Conservation (phyloP, 2,113 vertebrate genomes). For the Solea solea region DNA sequence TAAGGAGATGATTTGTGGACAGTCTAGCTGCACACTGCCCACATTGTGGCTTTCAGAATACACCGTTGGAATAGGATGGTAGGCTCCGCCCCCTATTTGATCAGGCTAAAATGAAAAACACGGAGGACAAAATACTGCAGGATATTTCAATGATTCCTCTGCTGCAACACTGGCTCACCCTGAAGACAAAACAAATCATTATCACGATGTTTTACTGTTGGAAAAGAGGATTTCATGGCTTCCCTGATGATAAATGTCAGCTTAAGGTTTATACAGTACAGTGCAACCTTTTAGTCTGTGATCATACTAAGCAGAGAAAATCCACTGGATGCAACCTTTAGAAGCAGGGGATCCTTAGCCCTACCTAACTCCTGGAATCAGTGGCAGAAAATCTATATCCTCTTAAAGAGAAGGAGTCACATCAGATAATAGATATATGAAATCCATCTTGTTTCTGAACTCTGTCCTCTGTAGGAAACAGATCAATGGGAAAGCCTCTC, state of each 20-base stretch:
- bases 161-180: neutral
- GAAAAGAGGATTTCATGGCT: constrained; percentile 35
- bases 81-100: constrained; percentile 27
- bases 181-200: constrained; percentile 29
- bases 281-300: constrained; percentile 55
- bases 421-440: constrained; percentile 82
- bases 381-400: constrained; percentile 81
- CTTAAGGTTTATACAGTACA: constrained; percentile 58
- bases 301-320: constrained; percentile 60
- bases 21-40: constrained; percentile 36
- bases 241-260: constrained; percentile 56
- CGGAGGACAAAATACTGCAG: neutral
- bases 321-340: constrained; percentile 67
- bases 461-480: constrained; percentile 71
- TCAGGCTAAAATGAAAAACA: constrained; percentile 14
- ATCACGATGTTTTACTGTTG: constrained; percentile 24
- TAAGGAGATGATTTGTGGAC: constrained; percentile 66
- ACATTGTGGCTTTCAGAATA: constrained; percentile 20
- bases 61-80: neutral
- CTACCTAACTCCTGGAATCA: constrained; percentile 58
- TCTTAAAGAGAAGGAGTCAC: constrained; percentile 75
- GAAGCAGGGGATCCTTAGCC: constrained; percentile 40
- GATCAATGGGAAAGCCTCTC: constrained; percentile 73
- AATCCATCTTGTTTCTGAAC: constrained; percentile 81
- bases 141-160: constrained; percentile 1